A percentile compares a stretch with the other conserved stretches of the same genome.
These are phyloP conservation scores for Drosophila eohydei DNA, from an alignment of 2,888 invertebrate genomes.

Conservation along the genomic window DNA sequence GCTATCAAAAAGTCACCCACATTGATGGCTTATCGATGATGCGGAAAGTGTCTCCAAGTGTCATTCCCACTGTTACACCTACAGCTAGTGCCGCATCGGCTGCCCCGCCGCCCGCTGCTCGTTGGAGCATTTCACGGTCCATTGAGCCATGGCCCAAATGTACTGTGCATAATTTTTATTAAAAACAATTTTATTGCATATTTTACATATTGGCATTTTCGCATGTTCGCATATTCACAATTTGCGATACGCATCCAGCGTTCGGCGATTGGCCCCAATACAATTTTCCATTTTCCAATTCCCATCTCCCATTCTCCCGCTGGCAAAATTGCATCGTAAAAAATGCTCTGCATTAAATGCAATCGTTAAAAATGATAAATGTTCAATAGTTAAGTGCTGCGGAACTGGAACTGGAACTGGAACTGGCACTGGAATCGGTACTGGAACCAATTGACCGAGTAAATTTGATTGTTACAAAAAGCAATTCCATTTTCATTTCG, in stretches of 20 bases:
- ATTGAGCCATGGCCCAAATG: conserved; percentile 68
- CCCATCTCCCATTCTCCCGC: conserved; percentile 46
- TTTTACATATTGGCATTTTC: conserved; percentile 50
- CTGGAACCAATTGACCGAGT: conserved; percentile 5
- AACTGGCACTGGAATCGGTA: conserved; percentile 1
- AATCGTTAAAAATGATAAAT: conserved; percentile 73
- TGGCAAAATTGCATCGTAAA: conserved; percentile 47
- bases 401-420: conserved; percentile 11
- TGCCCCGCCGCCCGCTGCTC: background rate
- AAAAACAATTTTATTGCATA: conserved; percentile 68
- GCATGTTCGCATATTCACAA: conserved; percentile 35
- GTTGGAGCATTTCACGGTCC: conserved; percentile 58
- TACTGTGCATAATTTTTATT: conserved; percentile 77
- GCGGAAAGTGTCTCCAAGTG: conserved; percentile 26
- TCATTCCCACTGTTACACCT: conserved; percentile 1
- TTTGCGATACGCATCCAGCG: conserved; percentile 26
- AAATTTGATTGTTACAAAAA: conserved; percentile 6
- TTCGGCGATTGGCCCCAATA: conserved; percentile 27
- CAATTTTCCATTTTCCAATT: conserved; percentile 28
- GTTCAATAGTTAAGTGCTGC: conserved; percentile 37
- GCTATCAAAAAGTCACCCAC: conserved; percentile 64
- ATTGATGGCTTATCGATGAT: conserved; percentile 64
- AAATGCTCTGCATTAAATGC: conserved; percentile 55
- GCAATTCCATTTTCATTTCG: conserved; percentile 11
- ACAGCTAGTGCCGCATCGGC: background rate